Base-by-base conservation (phyloP, 64 coral and sea anemone species). In the Stylophora pistillata region DNA sequence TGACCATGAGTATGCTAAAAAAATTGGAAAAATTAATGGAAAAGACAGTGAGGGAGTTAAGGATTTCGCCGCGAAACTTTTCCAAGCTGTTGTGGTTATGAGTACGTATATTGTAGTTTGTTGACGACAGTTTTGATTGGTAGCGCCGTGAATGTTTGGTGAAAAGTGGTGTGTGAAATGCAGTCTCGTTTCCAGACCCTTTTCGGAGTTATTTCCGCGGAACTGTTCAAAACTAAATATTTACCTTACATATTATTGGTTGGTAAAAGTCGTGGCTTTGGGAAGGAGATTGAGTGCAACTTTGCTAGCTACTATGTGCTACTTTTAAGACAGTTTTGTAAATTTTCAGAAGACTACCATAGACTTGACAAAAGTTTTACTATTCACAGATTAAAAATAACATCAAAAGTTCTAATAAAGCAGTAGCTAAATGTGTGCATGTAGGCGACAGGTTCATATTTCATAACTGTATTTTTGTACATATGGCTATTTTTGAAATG, bases 391-490 rank as follows among this genome's bases (percentile, higher is more conserved):
- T n/a, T 21, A n/a, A 68, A 68, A 68, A 68, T 7, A 68, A n/a
- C 23, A 28, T 68, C 21, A 10, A 28, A n/a, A 28, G 11, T n/a
- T 68, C 21, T 28, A 68, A 68, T 11, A 21, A 68, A 21, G 26
- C 10, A 28, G 17, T 21, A 9, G 20, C 17, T n/a, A n/a, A 10
- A 68, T 21, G 23, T 68, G 64, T n/a, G 64, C 9, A 25, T 68
- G 64, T 68, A 68, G 64, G 0, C 0, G 25, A n/a, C 21, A 25
- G 23, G 23, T 68, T 60, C 58, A 60, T 15, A 4, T 60, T 60
- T 68, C 64, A 27, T 68, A 68, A 28, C 21, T 68, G 64, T 68
- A 68, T 68, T 68, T 68, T 68, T 68, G 64, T 68, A 68, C 23
- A 68, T 68, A 68, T 4, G 26, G n/a, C 23, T 68, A 68, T 68